Percentiles rank a stretch among this genome's conserved stretches.
These are phyloP conservation scores for Aurelia coerulea DNA, from an alignment of 30 jellyfish, hydroid and myxozoan genomes.

Conservation along the genomic window DNA sequence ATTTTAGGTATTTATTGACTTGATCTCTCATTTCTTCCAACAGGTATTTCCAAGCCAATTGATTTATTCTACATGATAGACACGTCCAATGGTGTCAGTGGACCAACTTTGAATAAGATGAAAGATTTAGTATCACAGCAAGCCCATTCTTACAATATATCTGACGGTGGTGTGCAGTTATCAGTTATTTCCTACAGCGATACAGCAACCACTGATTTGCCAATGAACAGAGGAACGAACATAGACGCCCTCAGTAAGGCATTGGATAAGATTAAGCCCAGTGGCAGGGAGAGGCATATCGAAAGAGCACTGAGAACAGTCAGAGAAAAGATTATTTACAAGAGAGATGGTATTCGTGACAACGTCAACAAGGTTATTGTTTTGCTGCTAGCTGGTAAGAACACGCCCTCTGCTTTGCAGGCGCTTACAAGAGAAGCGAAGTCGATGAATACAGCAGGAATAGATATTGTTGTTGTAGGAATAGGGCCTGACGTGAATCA, in stretches of 20 bases:
- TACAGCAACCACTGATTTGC: not conserved
- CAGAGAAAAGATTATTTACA: conserved; percentile 15
- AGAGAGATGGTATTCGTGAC: not conserved
- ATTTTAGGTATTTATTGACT: too few species aligned
- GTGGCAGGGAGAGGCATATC: conserved; percentile 50
- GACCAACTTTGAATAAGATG: not conserved
- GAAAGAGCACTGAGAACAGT: conserved; percentile 34
- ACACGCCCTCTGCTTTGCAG: not conserved
- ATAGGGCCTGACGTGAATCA: not conserved
- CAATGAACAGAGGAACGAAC: not conserved
- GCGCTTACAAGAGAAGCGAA: not conserved
- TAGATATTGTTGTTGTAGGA: not conserved
- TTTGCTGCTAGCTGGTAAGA: conserved; percentile 5
- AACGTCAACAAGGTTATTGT: not conserved
- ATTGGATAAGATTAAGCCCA: not conserved
- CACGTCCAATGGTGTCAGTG: conserved; percentile 4
- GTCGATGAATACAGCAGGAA: not conserved
- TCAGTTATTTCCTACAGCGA: not conserved
- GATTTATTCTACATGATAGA: conserved; percentile 18
- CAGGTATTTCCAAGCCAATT: conserved; percentile 22
- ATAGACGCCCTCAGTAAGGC: not conserved
- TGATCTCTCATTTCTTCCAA: too few species aligned
- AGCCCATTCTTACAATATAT: not conserved
- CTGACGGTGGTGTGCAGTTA: not conserved
- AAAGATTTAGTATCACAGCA: conserved; percentile 6